These are phyloP conservation scores for Actenoides hombroni DNA, from an alignment of 2,113 vertebrate species.

Conservation along the genomic window DNA sequence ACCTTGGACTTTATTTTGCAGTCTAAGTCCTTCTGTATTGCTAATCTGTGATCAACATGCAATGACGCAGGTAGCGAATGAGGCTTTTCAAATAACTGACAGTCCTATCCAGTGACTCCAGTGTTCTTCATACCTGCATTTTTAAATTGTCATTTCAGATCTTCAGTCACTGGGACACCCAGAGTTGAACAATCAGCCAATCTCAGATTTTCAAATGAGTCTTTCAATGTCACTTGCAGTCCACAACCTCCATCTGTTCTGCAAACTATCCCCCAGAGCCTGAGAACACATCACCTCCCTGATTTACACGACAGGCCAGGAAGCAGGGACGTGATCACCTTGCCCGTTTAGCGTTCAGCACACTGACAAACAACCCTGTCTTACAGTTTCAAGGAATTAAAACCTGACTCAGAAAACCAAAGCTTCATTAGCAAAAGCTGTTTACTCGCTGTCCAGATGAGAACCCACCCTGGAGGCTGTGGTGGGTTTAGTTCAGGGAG, in stretches of 20 bases:
- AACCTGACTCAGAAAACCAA: background rate
- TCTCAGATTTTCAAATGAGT: background rate
- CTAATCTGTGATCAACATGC: background rate
- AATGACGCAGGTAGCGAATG: background rate
- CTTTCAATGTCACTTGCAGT: background rate
- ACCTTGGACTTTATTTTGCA: background rate
- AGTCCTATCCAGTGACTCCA: background rate
- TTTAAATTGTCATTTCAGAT: background rate
- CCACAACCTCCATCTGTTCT: background rate
- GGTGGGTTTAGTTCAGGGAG: background rate
- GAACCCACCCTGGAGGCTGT: fast-evolving
- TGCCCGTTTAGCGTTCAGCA: background rate
- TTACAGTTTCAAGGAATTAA: background rate
- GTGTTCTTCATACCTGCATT: background rate
- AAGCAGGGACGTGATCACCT: background rate
- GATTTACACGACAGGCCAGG: background rate
- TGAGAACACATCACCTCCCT: background rate
- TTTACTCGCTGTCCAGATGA: background rate
- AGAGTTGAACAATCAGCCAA: background rate
- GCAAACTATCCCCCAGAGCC: background rate
- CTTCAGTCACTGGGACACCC: background rate
- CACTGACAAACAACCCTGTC: background rate
- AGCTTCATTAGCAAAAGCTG: background rate
- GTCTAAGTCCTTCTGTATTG: background rate
- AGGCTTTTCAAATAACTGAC: background rate